Percentiles rank a stretch among this genome's conserved stretches.
phyloP scores from a whole-genome alignment of 2,888 invertebrate genomes.

The Epiperipatus broadwayi region DNA sequence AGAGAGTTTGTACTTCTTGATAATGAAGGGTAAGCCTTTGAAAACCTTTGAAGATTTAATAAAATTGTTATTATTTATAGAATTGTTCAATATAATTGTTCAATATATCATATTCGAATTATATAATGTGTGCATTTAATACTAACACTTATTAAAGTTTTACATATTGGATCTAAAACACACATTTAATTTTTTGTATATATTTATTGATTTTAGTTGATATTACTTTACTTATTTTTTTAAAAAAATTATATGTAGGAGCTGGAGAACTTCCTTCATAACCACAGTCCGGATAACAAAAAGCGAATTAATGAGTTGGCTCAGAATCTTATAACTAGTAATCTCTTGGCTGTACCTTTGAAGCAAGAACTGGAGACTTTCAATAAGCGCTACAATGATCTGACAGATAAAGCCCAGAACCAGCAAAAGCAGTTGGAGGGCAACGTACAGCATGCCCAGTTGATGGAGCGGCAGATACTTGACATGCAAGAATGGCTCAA shows the following conservation, averaged over 20 bases:
- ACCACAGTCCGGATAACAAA: constrained; percentile 49
- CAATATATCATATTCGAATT: too few relatives aligned
- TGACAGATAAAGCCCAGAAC: constrained; percentile 39
- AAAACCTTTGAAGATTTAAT: too few relatives aligned
- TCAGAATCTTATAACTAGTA: constrained; percentile 47
- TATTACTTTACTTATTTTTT: constrained; percentile 10
- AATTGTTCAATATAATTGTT: too few relatives aligned
- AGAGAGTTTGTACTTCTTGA: too few relatives aligned
- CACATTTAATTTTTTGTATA: constrained; percentile 4
- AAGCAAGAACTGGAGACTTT: constrained; percentile 26
- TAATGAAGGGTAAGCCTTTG: too few relatives aligned
- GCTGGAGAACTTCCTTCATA: constrained; percentile 55
- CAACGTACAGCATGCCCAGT: constrained; percentile 53
- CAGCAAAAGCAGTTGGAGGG: constrained; percentile 43
- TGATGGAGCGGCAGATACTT: constrained; percentile 51
- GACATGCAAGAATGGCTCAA: constrained; percentile 50
- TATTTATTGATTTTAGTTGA: constrained; percentile 1
- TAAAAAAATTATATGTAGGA: too few relatives aligned
- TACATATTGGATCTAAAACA: neutral
- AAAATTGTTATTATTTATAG: too few relatives aligned
- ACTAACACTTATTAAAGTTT: neutral
- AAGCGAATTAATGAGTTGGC: constrained; percentile 55
- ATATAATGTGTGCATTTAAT: too few relatives aligned
- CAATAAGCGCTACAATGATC: constrained; percentile 33
- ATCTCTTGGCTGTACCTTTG: constrained; percentile 45